Evolutionary conservation across 1,140 invertebrate species (phyloP).

Genomic region (Gryllus bimaculatus): DNA sequence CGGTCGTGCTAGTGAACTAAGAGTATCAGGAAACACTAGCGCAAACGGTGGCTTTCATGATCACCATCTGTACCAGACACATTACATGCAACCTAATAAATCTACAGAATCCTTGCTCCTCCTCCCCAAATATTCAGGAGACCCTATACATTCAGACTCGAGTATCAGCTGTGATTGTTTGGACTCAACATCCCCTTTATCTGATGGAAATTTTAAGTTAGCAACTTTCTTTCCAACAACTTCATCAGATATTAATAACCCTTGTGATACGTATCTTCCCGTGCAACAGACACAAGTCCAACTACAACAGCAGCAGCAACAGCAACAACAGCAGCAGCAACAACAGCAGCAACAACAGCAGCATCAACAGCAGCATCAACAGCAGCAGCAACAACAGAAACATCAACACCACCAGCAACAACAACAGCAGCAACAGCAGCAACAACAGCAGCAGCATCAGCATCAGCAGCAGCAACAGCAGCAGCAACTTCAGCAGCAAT

Average conservation of each 20-base stretch:
- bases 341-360: not conserved
- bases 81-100: conserved; percentile 54
- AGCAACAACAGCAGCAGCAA: not conserved
- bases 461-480: not conserved
- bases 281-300: not conserved
- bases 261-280: not conserved
- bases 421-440: not conserved
- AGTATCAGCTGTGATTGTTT: conserved; percentile 57
- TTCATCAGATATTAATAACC: not conserved
- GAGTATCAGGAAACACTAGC: not conserved
- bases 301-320: not conserved
- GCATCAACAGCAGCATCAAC: not conserved
- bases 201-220: not conserved
- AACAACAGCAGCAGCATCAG: not conserved
- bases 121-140: conserved; percentile 44
- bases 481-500: not conserved
- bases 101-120: conserved; percentile 67
- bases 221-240: conserved; percentile 11
- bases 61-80: conserved; percentile 9
- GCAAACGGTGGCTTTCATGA: not conserved
- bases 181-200: conserved; percentile 34
- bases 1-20: not conserved
- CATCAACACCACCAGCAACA: not conserved
- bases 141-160: conserved; percentile 49
- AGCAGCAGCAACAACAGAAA: not conserved